Evolutionary conservation across 1,140 invertebrate genomes (phyloP).

Genomic region (Stegodyphus dumicola): DNA sequence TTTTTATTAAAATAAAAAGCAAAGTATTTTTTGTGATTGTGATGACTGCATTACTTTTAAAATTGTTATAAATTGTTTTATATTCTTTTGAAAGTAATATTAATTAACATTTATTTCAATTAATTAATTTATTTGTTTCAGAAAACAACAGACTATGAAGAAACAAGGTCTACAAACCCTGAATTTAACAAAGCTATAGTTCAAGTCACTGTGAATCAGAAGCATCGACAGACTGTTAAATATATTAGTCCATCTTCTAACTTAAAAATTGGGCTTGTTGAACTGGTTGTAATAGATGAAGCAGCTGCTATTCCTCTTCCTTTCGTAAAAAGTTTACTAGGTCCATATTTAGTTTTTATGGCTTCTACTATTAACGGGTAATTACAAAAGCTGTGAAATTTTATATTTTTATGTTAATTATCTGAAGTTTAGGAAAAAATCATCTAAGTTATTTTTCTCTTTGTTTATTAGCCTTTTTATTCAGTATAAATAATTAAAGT

Average conservation of each 20-base stretch:
- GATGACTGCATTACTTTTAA: no score
- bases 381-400: constrained; percentile 17
- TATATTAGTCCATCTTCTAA: constrained; percentile 93
- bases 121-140: constrained; percentile 67
- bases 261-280: constrained; percentile 86
- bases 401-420: background rate
- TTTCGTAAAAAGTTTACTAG: constrained; percentile 89
- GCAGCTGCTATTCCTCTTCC: constrained; percentile 98
- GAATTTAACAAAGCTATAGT: constrained; percentile 98
- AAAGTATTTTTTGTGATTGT: no score
- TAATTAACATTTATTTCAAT: no score
- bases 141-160: constrained; percentile 96
- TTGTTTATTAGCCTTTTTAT: background rate
- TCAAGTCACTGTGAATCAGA: constrained; percentile 87
- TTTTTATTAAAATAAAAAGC: no score
- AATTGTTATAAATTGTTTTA: no score
- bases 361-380: constrained; percentile 96
- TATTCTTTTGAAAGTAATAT: no score
- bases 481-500: background rate
- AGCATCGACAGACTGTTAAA: constrained; percentile 97
- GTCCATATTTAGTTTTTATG: constrained; percentile 94
- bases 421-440: background rate
- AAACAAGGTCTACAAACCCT: constrained; percentile 95
- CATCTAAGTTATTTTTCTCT: background rate
- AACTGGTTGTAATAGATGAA: constrained; percentile 97